Conservation (phyloP, 2,113 vertebrate genomes). For the Terrapene triunguis region DNA sequence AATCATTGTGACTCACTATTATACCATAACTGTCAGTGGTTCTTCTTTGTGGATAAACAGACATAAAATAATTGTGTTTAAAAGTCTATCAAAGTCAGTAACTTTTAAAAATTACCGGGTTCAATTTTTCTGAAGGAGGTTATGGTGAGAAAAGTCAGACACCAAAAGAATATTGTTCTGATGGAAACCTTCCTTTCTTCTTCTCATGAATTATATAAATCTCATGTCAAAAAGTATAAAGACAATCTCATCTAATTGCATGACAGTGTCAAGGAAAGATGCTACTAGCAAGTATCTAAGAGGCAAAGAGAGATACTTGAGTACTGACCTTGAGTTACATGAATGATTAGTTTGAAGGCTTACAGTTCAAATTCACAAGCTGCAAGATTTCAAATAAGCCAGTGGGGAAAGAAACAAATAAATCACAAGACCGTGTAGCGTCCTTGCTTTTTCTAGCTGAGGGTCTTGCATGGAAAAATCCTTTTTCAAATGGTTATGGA, state of each 20-base stretch:
- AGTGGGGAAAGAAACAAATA: neutral
- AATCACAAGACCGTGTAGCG: neutral
- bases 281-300: neutral
- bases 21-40: slow-evolving; percentile 29
- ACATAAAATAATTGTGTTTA: slow-evolving; percentile 64
- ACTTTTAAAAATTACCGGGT: neutral
- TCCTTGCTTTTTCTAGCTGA: neutral
- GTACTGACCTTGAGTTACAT: neutral
- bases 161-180: neutral
- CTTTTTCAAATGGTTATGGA: neutral
- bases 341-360: neutral
- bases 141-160: neutral
- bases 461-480: neutral
- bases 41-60: slow-evolving; percentile 66
- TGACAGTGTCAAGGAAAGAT: neutral
- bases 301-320: slow-evolving; percentile 16
- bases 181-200: neutral
- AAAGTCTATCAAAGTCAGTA: slow-evolving; percentile 33
- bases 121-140: neutral
- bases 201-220: neutral
- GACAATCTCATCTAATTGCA: neutral
- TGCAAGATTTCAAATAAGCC: neutral
- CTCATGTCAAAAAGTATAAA: neutral
- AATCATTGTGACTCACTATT: slow-evolving; percentile 59
- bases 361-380: neutral